Evolutionary conservation across 2,888 invertebrate species (phyloP), one percentile per base, ranked within the genome.

Genomic region (Cheilosia pagana): DNA sequence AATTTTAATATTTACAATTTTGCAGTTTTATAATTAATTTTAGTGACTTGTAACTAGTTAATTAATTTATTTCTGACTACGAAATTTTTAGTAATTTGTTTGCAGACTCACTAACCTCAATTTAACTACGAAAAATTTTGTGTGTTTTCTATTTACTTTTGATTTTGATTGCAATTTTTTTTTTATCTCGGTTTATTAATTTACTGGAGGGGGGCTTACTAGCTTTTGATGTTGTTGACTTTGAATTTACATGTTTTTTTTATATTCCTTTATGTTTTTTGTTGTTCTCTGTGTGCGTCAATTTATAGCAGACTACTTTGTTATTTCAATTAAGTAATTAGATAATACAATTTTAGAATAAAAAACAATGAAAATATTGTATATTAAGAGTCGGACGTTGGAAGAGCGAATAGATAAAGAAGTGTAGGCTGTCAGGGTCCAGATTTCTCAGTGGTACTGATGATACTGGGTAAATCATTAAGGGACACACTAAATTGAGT

Each of bases 61-160:
- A 45, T 45, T 59, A 12, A 14, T 25, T 39, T 16, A 16, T 62
- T 57, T 55, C 16, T 57, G 10, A 7, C 19, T 41, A 39, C 12
- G 8, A 23, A 52, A 16, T 43, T 59, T 14, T 55, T 28, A 14
- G 12, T 16, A 31, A 25, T 67, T 55, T 35, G 53, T 39, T 23
- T 57, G 25, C 41, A 75, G 68, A 81, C 76, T 85, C 85, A 85
- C 85, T 85, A 85, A 85, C 85, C 85, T 71, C 81, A 62, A 71
- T 81, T 60, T 35, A 70, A 71, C 83, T 79, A 85, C 81, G 31
- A 65, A 60, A 45, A 52, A 52, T 35, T 53, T 19, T 50, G 21
- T 8, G 2, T 35, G 3, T 48, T 39, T 35, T 53, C 10, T 68
- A 28, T 45, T 48, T 48, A 6, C 5, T 65, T 79, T 75, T 85